Evolutionary conservation across 2,888 invertebrate species (phyloP), one percentile per base, ranked within the genome.

Genomic region (Epinotia nisella): DNA sequence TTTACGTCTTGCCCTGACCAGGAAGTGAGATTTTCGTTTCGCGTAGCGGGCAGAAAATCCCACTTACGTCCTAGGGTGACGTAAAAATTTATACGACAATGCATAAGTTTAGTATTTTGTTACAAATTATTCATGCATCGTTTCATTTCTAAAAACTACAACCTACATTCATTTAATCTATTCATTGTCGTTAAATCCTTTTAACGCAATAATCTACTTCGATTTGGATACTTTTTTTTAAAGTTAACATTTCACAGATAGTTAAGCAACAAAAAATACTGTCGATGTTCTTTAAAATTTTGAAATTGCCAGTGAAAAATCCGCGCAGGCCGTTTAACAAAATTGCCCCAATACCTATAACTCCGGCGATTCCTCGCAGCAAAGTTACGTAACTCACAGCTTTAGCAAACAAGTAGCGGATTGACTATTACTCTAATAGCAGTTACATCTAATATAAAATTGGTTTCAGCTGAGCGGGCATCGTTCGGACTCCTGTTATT

Each of bases 381-480:
- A 69, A 71, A 76, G 71, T 76, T 73, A 61, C 71, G 69, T 70
- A 75, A 77, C 79, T 79, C 80, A 78, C 78, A 76, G 70, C 77
- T 73, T 72, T 75, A 78, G 78, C 61, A 72, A 72, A 72, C 72
- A 72, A 82, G 82, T 81, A 81, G 77, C 78, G 77, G 41, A 59
- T 71, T 41, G 41, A 24, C 78, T 74, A 80, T 80, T 81, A 81
- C 75, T 77, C 76, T 79, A 79, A 82, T 82, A 80, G 78, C 75
- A 76, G 76, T 75, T 76, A 75, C 75, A 75, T 78, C 79, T 81
- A 80, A 84, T 83, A 83, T 81, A 81, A 81, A 85, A 83, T 85
- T 82, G 82, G 81, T 82, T 80, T 78, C 75, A 75, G 82, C 83
- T 79, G 82, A 84, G 77, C 80, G 77, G 75, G 79, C 82, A 78